Percentiles rank a stretch among this genome's conserved stretches.
Evolutionary conservation across 1,140 invertebrate genomes (phyloP).

Genomic region (Calycopis cecrops): DNA sequence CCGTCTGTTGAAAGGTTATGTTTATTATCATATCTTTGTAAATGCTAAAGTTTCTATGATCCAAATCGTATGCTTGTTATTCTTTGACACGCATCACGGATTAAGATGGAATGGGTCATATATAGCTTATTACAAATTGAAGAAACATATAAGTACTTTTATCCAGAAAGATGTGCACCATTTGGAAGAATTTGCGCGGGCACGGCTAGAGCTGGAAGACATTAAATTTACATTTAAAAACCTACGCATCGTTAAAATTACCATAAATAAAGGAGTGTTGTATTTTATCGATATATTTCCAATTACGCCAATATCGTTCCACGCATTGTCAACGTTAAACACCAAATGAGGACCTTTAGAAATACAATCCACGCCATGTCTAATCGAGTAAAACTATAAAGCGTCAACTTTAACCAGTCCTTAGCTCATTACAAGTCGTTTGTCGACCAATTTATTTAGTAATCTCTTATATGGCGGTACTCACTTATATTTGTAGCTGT

Average conservation of each 20-base stretch:
- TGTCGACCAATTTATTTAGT: constrained; percentile 16
- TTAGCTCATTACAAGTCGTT: constrained; percentile 35
- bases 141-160: no score
- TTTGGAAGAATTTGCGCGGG: no score
- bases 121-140: no score
- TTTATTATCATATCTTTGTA: no score
- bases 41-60: no score
- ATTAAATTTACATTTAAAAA: no score
- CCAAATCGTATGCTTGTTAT: no score
- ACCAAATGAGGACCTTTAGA: constrained; percentile 20
- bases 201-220: no score
- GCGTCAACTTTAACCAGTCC: constrained; percentile 43
- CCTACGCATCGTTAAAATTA: neutral
- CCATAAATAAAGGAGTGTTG: constrained; percentile 1
- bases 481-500: neutral
- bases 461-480: constrained; percentile 2
- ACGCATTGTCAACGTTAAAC: constrained; percentile 1
- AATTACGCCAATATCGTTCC: constrained; percentile 4
- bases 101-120: no score
- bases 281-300: neutral
- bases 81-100: no score
- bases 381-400: constrained; percentile 18
- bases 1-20: no score
- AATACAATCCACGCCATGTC: constrained; percentile 17
- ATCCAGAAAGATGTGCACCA: no score